Evolutionary conservation across 2,888 invertebrate species (phyloP).

Genomic region (Thera britannica): DNA sequence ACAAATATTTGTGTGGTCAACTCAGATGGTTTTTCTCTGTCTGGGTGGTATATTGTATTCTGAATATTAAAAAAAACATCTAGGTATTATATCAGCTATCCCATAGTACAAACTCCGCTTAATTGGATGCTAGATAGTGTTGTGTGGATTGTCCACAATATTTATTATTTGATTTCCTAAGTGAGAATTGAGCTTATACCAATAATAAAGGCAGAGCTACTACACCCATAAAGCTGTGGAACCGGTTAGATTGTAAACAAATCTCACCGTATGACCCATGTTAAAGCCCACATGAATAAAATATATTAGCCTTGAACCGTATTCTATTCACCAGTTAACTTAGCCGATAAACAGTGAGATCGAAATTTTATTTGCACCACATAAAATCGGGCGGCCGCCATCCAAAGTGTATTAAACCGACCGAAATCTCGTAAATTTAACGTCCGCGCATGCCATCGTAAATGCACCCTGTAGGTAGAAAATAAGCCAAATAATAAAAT

Average conservation of each 20-base stretch:
- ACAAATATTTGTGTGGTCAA: too few relatives aligned
- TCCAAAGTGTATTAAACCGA: constrained; percentile 66
- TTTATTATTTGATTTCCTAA: too few relatives aligned
- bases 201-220: not conserved
- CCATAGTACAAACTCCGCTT: too few relatives aligned
- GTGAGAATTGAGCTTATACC: not conserved
- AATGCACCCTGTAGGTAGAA: constrained; percentile 61
- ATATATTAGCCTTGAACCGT: constrained; percentile 26
- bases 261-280: constrained; percentile 7
- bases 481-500: constrained; percentile 61
- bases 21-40: too few relatives aligned
- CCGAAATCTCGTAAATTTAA: constrained; percentile 75
- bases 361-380: constrained; percentile 54
- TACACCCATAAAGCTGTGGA: not conserved
- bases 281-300: constrained; percentile 21
- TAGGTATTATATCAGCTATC: too few relatives aligned
- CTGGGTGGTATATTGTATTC: too few relatives aligned
- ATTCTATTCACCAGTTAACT: constrained; percentile 26
- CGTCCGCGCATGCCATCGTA: constrained; percentile 72
- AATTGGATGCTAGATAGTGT: too few relatives aligned
- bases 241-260: not conserved
- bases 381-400: constrained; percentile 58
- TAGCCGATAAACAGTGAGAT: constrained; percentile 40
- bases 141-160: too few relatives aligned
- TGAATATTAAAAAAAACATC: too few relatives aligned